Evolutionary conservation across 2,797 vertebrate species (phyloP).

Genomic region (Ambastaia sidthimunki): DNA sequence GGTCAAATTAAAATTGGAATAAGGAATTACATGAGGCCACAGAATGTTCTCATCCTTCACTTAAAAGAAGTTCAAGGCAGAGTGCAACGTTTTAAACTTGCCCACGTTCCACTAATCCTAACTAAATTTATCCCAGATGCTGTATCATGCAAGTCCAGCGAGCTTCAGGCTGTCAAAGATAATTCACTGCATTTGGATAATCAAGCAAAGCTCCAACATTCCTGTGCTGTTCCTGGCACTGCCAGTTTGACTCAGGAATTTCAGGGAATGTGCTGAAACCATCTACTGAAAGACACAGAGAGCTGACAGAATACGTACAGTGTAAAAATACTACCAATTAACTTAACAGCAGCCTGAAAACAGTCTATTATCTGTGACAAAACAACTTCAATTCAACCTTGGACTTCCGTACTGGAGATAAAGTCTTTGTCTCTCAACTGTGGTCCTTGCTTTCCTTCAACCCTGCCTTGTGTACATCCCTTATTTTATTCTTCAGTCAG

Average conservation of each 20-base stretch:
- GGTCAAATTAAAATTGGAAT: not conserved
- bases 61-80: conserved; percentile 56
- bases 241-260: conserved; percentile 58
- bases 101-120: conserved; percentile 67
- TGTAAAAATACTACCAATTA: not conserved
- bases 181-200: conserved; percentile 77
- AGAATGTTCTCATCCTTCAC: conserved; percentile 33
- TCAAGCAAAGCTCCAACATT: conserved; percentile 74
- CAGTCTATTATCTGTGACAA: conserved; percentile 1
- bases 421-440: not conserved
- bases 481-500: not conserved
- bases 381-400: not conserved
- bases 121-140: conserved; percentile 74
- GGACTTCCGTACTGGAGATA: not conserved
- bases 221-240: conserved; percentile 73
- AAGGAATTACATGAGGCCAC: conserved; percentile 16
- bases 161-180: conserved; percentile 74
- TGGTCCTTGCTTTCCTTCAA: not conserved
- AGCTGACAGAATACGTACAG: conserved; percentile 30
- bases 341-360: not conserved
- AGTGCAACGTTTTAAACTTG: conserved; percentile 59
- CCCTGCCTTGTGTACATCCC: not conserved
- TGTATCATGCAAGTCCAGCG: conserved; percentile 69
- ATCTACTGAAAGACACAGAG: conserved; percentile 36
- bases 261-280: conserved; percentile 24